Percentiles rank a stretch among this genome's conserved stretches.
These are phyloP conservation scores for Eupithecia pulchellata DNA, from an alignment of 2,888 invertebrate genomes.

Conservation along the genomic window DNA sequence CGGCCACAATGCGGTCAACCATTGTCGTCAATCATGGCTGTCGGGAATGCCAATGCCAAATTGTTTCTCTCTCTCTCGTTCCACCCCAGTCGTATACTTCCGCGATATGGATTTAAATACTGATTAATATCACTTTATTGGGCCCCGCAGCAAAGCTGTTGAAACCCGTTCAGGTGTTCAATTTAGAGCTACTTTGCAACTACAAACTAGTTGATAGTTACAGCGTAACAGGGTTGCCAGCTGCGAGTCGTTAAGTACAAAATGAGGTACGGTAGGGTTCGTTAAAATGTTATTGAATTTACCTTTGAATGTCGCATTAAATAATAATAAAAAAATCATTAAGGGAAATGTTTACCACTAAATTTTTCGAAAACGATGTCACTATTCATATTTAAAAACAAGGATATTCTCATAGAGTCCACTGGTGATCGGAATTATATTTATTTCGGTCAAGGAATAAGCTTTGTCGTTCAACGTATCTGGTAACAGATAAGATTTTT, in stretches of 20 bases:
- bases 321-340: background rate
- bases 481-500: too few species aligned
- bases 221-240: conserved; percentile 50
- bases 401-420: too few species aligned
- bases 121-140: conserved; percentile 78
- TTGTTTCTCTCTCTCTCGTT: conserved; percentile 54
- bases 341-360: background rate
- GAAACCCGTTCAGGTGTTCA: conserved; percentile 71
- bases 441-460: too few species aligned
- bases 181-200: conserved; percentile 73
- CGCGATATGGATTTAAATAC: conserved; percentile 79
- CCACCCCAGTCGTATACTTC: conserved; percentile 64
- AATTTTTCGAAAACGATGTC: too few species aligned
- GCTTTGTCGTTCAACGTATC: too few species aligned
- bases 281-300: conserved; percentile 49
- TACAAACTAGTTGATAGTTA: conserved; percentile 75
- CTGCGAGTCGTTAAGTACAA: conserved; percentile 62
- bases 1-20: too few species aligned
- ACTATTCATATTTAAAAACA: too few species aligned
- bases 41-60: too few species aligned
- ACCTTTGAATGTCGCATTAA: background rate
- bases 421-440: too few species aligned
- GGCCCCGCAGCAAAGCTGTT: conserved; percentile 53
- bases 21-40: too few species aligned
- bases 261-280: conserved; percentile 55